Base-by-base conservation (phyloP, 2,888 invertebrate species). In the Caradrina clavipalpis region DNA sequence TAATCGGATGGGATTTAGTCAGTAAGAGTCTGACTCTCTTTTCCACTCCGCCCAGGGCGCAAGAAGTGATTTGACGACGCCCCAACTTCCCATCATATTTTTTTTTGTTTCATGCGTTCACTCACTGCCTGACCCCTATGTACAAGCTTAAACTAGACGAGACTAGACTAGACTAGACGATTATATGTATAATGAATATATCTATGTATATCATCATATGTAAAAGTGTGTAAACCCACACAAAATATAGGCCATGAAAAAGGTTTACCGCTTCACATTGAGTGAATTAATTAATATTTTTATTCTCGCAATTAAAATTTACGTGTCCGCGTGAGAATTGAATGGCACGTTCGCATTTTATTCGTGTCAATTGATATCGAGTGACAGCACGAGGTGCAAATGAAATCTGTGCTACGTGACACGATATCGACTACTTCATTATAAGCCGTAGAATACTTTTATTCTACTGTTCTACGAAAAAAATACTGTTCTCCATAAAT, bases 341-440 rank as follows among this genome's bases (percentile, higher is more conserved):
- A 61, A 49, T 55, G 59, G 73, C 73, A 70, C 78, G 78, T 81
- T 59, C 67, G 42, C 53, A 26, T 64, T 78, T 81, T 78, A 64
- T 78, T 72, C 56, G 66, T 57, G 62, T 56, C 62, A 80, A 78
- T 78, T 78, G 71, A 63, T 62, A 77, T 70, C 39, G 78, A 76
- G 53, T 77, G 55, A 56, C 69, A 69, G 17, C 19, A 56, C 47
- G 62, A 65, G 62, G 31, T 63, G 56, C 22, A 39, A 69, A 70
- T 80, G 10, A 76, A 80, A 76, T 70, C 62, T 15, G 50, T 45
- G 22, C n/a, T 26, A 59, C 35, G 19, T 26, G 39, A 54, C 63
- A 19, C n/a, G 19, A 13, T 69, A 22, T 22, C 39, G 21, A 26
- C 21, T 11, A 49, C 26, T 47, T 49, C 1, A 55, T 45, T 45